Conservation (phyloP, 2,888 invertebrate species). For the Carcina quercana region DNA sequence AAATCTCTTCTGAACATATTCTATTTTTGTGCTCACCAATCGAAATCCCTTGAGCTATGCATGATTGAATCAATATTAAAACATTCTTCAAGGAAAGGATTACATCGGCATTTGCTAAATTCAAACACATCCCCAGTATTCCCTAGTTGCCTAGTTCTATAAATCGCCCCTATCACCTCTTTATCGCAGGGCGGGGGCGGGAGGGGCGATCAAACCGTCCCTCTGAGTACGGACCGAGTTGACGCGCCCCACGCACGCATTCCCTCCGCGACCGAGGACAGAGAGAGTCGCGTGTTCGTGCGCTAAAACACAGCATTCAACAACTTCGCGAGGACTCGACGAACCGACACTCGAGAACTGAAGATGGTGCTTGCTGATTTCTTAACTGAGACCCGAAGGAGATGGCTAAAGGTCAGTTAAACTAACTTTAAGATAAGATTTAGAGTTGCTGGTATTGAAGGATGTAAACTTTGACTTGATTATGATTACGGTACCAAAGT, state of each 20-base stretch:
- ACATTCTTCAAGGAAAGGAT: no score
- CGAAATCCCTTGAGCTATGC: no score
- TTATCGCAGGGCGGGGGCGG: slow-evolving; percentile 16
- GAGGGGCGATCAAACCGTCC: no score
- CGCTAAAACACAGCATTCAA: slow-evolving; percentile 4
- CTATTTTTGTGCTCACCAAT: no score
- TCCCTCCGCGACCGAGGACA: slow-evolving; percentile 30
- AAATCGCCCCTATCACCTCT: no score
- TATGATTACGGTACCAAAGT: neutral
- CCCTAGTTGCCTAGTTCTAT: no score
- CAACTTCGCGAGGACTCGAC: neutral
- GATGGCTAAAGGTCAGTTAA: slow-evolving; percentile 54
- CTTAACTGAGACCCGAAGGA: slow-evolving; percentile 59
- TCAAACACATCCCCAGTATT: no score
- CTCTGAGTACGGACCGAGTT: no score
- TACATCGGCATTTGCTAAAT: no score
- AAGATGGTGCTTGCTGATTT: slow-evolving; percentile 62
- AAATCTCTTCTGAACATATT: no score
- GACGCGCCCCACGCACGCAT: slow-evolving; percentile 33
- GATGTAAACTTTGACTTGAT: neutral
- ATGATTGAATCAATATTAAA: no score
- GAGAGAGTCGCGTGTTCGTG: slow-evolving; percentile 26
- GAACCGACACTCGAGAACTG: neutral
- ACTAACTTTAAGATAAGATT: neutral
- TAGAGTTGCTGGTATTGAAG: neutral